These are phyloP conservation scores for Procambarus clarkii DNA, from an alignment of 1,140 invertebrate species.

Conservation along the genomic window DNA sequence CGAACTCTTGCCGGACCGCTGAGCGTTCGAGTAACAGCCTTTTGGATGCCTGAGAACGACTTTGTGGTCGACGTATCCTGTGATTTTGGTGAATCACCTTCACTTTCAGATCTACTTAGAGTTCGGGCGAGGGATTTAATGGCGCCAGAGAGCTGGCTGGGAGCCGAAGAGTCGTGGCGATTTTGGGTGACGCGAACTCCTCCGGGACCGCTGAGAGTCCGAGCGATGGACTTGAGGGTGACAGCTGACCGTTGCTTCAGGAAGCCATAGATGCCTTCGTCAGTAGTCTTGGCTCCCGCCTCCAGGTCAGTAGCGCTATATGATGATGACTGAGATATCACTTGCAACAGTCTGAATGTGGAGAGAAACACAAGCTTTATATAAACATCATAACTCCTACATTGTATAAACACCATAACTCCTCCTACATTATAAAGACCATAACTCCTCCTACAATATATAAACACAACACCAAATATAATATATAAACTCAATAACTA, in stretches of 20 bases:
- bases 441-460: too few species aligned
- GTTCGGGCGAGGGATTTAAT: too few species aligned
- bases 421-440: too few species aligned
- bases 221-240: constrained; percentile 20
- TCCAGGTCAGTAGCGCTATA: constrained; percentile 25
- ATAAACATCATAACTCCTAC: too few species aligned
- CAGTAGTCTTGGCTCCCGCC: not conserved
- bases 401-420: too few species aligned
- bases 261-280: not conserved
- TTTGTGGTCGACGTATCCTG: not conserved
- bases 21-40: constrained; percentile 13
- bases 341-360: not conserved
- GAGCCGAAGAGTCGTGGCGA: not conserved
- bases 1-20: not conserved
- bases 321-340: not conserved
- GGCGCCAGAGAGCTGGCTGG: too few species aligned
- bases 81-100: too few species aligned
- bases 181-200: not conserved
- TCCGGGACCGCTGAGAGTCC: constrained; percentile 21
- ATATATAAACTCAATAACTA: too few species aligned
- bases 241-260: constrained; percentile 21
- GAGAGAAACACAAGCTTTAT: not conserved
- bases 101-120: too few species aligned
- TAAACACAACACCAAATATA: too few species aligned
- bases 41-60: not conserved